Conservation (phyloP, 2,888 invertebrate genomes). For the Siphlonurus alternatus region DNA sequence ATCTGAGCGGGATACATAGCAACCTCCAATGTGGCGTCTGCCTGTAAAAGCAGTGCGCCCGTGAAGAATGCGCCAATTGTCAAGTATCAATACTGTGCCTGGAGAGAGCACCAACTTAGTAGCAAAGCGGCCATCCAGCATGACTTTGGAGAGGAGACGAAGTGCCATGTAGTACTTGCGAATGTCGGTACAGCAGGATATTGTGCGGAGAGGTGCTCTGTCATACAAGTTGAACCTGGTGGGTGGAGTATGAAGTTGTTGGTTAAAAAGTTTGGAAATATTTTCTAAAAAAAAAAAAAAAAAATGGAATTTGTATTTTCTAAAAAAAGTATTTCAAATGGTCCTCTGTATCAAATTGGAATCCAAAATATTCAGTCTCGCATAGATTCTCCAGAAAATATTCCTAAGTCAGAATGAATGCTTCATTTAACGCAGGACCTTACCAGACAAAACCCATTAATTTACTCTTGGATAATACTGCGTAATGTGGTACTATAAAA, state of each 20-base stretch:
- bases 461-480: too few relatives aligned
- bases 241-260: slow-evolving; percentile 8
- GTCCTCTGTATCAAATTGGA: too few relatives aligned
- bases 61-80: slow-evolving; percentile 65
- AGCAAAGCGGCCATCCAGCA: slow-evolving; percentile 32
- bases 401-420: too few relatives aligned
- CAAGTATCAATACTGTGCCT: slow-evolving; percentile 52
- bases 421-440: too few relatives aligned
- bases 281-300: too few relatives aligned
- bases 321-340: too few relatives aligned
- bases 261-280: background rate
- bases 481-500: too few relatives aligned
- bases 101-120: slow-evolving; percentile 44
- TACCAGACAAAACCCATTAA: too few relatives aligned
- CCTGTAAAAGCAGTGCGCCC: slow-evolving; percentile 54
- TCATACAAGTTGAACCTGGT: slow-evolving; percentile 56
- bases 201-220: slow-evolving; percentile 41
- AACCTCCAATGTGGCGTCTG: slow-evolving; percentile 44
- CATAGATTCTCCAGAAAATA: too few relatives aligned
- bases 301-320: too few relatives aligned
- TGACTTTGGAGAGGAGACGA: slow-evolving; percentile 32
- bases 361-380: too few relatives aligned
- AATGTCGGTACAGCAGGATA: slow-evolving; percentile 32
- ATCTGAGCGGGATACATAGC: slow-evolving; percentile 55
- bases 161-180: slow-evolving; percentile 43